Conservation (phyloP, 2,113 vertebrate species). For the Bolborhynchus lineola region DNA sequence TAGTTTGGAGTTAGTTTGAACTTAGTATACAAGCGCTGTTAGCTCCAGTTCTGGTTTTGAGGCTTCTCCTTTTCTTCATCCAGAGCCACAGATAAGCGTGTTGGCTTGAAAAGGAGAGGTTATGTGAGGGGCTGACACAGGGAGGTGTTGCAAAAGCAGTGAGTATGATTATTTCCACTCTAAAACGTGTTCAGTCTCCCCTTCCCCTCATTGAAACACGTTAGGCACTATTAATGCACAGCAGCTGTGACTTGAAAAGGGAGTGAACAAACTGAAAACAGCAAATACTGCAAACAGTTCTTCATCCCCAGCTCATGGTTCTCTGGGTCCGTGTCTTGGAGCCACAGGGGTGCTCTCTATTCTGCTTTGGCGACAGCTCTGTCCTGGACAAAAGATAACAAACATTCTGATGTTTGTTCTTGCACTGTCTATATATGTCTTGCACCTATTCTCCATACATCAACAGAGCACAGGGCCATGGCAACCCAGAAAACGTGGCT, state of each 20-base stretch:
- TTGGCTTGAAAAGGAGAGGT: neutral
- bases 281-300: neutral
- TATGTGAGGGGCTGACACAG: neutral
- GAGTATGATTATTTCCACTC: neutral
- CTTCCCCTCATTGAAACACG: neutral
- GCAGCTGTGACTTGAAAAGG: neutral
- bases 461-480: slow-evolving; percentile 12
- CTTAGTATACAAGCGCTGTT: neutral
- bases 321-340: neutral
- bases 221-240: neutral
- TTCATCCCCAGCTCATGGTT: neutral
- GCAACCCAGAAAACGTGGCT: slow-evolving; percentile 7
- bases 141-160: neutral
- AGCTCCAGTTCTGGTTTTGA: neutral
- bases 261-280: neutral
- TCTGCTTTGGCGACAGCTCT: neutral
- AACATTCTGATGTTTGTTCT: slow-evolving; percentile 35
- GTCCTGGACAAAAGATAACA: slow-evolving; percentile 14
- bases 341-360: neutral
- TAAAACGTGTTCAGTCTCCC: neutral
- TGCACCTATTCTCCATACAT: neutral
- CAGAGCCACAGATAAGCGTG: neutral
- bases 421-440: neutral
- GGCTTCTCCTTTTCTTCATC: neutral
- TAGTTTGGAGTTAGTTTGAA: neutral